Conservation (phyloP, 2,888 invertebrate genomes). For the Ectemnius lituratus region DNA sequence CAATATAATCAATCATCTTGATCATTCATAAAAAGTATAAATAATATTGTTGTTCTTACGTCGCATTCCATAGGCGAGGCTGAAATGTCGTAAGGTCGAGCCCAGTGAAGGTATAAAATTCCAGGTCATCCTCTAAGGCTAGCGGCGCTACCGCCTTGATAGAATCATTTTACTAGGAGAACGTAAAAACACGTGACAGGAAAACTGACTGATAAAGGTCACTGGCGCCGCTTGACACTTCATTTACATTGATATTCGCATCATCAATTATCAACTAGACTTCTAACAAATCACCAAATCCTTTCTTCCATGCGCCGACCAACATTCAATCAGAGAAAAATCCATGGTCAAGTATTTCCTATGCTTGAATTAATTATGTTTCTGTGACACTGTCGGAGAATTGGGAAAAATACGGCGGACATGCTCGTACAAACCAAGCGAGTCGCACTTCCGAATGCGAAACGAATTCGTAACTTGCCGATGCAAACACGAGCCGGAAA, state of each 20-base stretch:
- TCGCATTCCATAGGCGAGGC: neutral
- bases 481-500: neutral
- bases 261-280: slow-evolving; percentile 10
- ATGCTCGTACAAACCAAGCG: neutral
- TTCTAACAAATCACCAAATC: neutral
- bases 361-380: neutral
- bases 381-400: neutral
- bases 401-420: no score
- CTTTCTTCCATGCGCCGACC: neutral
- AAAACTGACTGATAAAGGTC: slow-evolving; percentile 38
- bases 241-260: neutral
- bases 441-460: neutral
- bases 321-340: neutral
- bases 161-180: no score
- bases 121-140: slow-evolving; percentile 33
- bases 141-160: neutral
- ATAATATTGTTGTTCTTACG: no score
- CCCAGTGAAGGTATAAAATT: slow-evolving; percentile 43
- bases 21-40: no score
- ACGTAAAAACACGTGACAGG: slow-evolving; percentile 17
- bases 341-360: neutral
- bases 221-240: neutral
- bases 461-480: neutral
- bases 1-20: no score
- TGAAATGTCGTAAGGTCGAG: slow-evolving; percentile 22